Evolutionary conservation across 2,797 vertebrate species (phyloP).

Genomic region (Chelonia mydas): DNA sequence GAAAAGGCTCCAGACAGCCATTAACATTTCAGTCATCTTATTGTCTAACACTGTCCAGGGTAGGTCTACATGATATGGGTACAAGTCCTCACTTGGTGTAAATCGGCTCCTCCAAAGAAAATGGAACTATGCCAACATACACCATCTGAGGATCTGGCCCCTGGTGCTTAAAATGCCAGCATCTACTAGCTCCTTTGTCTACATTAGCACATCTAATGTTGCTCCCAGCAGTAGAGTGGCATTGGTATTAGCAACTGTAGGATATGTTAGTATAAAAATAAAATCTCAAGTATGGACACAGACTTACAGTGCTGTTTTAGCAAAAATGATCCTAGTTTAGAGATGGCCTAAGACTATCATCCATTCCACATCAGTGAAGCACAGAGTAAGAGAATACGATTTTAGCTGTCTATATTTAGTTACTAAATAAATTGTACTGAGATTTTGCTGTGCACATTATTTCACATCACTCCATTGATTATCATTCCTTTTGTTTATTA

Average conservation of each 20-base stretch:
- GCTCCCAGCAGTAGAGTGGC: neutral
- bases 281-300: neutral
- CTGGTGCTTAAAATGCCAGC: neutral
- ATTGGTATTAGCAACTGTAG: neutral
- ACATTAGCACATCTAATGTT: neutral
- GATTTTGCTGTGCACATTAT: neutral
- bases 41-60: neutral
- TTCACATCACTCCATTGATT: neutral
- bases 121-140: neutral
- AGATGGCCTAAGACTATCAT: neutral
- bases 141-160: neutral
- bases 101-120: neutral
- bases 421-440: neutral
- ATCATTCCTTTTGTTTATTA: neutral
- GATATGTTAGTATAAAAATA: neutral
- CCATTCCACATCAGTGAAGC: neutral
- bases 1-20: neutral
- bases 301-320: neutral
- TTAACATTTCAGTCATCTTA: neutral
- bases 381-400: neutral
- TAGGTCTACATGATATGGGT: neutral
- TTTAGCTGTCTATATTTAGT: neutral
- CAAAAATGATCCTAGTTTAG: neutral
- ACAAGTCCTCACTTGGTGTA: neutral
- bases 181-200: neutral